A percentile compares a stretch with the other conserved stretches of the same genome.
phyloP scores from a whole-genome alignment of 2,797 vertebrate genomes.

The Phaenicophaeus curvirostris region DNA sequence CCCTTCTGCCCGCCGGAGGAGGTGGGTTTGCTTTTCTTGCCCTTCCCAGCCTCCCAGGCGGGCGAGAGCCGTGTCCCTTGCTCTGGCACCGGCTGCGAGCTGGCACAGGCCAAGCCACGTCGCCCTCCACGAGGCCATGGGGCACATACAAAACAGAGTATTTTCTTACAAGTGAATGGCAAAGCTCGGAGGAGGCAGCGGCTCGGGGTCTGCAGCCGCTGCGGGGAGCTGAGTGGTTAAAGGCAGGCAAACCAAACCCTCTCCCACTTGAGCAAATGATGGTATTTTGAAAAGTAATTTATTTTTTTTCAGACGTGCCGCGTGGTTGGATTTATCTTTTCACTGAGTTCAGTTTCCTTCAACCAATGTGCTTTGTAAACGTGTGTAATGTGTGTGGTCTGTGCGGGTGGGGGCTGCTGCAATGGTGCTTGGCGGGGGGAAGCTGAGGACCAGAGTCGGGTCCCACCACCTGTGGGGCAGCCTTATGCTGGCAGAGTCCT shows the following conservation, averaged over 20 bases:
- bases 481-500: background rate
- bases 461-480: background rate
- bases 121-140: background rate
- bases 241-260: conserved; percentile 47
- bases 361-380: conserved; percentile 48
- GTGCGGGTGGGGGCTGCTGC: background rate
- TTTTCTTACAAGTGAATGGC: conserved; percentile 8
- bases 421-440: accelerated
- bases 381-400: conserved; percentile 33
- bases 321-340: conserved; percentile 52
- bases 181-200: background rate
- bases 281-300: conserved; percentile 75
- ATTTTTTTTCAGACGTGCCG: conserved; percentile 64
- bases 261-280: conserved; percentile 55
- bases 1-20: background rate
- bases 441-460: accelerated
- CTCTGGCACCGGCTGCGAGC: background rate
- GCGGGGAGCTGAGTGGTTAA: background rate
- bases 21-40: background rate
- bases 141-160: background rate
- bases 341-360: conserved; percentile 36
- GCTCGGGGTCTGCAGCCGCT: background rate
- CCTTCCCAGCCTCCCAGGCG: background rate
- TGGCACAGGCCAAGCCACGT: background rate
- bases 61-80: background rate